A percentile compares a stretch with the other conserved stretches of the same genome.
These are phyloP conservation scores for Drosophila nigricruria DNA, from an alignment of 2,888 invertebrate species.

Conservation along the genomic window DNA sequence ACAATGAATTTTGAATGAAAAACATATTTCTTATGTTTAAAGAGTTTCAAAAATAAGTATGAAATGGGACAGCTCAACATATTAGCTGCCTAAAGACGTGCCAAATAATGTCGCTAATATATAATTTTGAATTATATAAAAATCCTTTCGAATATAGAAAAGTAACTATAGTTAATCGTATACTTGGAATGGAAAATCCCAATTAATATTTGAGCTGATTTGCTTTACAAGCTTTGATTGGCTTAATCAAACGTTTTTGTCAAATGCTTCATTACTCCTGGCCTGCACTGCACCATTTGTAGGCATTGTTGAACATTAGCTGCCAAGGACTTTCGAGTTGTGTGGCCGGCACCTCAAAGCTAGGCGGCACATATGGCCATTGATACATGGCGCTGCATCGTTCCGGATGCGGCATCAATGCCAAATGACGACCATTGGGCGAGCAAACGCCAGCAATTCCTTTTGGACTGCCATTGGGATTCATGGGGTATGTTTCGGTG, in stretches of 20 bases:
- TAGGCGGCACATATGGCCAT: slow-evolving; percentile 90
- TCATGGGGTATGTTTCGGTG: slow-evolving; percentile 95
- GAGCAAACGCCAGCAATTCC: slow-evolving; percentile 97
- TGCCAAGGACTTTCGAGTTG: slow-evolving; percentile 94
- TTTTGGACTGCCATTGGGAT: slow-evolving; percentile 95
- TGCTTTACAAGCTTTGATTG: neutral
- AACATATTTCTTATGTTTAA: neutral
- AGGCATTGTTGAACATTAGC: slow-evolving; percentile 95
- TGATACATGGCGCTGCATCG: slow-evolving; percentile 96
- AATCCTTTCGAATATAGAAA: neutral
- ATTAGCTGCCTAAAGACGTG: neutral
- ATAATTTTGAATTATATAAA: neutral
- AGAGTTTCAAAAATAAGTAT: neutral
- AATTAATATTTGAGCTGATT: neutral
- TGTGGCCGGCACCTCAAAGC: slow-evolving; percentile 81
- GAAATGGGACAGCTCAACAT: neutral
- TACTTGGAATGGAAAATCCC: neutral
- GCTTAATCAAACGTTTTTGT: slow-evolving; percentile 2
- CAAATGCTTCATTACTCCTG: neutral
- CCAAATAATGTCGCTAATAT: neutral
- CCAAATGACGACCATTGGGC: slow-evolving; percentile 95
- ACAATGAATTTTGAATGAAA: neutral
- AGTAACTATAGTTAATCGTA: neutral
- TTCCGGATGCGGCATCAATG: slow-evolving; percentile 99
- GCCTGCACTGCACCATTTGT: slow-evolving; percentile 87